phyloP scores from a whole-genome alignment of 2,113 vertebrate species.

The Motacilla tschutschensis region DNA sequence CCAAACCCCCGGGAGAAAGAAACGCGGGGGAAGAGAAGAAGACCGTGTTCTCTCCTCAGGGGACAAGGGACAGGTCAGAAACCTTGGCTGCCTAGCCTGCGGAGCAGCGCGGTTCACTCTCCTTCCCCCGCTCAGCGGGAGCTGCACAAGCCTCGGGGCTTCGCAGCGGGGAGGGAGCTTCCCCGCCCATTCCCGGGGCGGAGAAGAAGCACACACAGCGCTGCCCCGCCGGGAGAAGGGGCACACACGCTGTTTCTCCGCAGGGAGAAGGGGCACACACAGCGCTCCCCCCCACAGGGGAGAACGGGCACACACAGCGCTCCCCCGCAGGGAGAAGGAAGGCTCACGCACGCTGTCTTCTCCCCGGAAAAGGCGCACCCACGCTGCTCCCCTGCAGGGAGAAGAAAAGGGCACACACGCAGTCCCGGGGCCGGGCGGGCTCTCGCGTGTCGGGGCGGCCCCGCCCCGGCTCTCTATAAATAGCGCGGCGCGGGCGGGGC shows the following conservation, averaged over 20 bases:
- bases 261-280: no score
- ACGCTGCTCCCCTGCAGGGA: no score
- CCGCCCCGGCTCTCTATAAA: slow-evolving; percentile 76
- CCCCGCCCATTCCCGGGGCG: no score
- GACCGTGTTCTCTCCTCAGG: background rate
- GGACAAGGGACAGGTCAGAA: background rate
- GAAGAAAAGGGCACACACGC: no score
- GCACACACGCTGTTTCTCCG: background rate
- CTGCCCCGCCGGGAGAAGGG: background rate
- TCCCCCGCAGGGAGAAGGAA: no score
- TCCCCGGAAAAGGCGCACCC: no score
- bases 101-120: rapidly evolving
- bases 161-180: no score
- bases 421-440: no score
- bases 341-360: no score
- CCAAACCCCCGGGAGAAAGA: background rate
- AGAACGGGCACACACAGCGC: no score
- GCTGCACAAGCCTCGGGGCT: background rate
- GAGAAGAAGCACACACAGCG: background rate
- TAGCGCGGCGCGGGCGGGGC: slow-evolving; percentile 78
- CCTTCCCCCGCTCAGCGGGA: background rate
- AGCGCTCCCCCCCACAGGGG: no score
- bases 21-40: background rate
- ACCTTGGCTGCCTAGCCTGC: background rate
- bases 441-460: slow-evolving; percentile 66